A percentile compares a stretch with the other conserved stretches of the same genome.
phyloP scores from a whole-genome alignment of 2,113 vertebrate genomes.

The human (Homo sapiens) region DNA sequence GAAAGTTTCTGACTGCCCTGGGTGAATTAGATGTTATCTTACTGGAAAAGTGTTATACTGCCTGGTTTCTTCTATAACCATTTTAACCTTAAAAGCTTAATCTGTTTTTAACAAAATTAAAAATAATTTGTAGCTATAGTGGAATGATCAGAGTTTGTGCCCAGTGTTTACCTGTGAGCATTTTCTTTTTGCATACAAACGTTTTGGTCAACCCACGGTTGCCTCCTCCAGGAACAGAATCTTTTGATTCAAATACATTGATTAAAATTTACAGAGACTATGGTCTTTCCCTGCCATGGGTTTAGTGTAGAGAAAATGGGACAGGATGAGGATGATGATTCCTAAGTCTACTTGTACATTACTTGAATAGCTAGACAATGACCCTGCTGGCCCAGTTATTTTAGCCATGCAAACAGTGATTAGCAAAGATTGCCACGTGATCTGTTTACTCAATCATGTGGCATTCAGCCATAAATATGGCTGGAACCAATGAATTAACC shows the following conservation, averaged over 20 bases:
- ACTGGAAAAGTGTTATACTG: neutral
- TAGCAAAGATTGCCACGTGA: neutral
- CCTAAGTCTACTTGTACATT: neutral
- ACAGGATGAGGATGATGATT: neutral
- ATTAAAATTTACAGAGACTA: neutral
- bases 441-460: neutral
- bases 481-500: constrained; percentile 4
- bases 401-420: neutral
- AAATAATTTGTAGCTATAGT: neutral
- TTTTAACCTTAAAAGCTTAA: neutral
- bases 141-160: neutral
- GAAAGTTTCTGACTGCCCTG: neutral
- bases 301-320: neutral
- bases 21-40: neutral
- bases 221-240: neutral
- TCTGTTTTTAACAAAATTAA: neutral
- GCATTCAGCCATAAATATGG: neutral
- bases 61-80: neutral
- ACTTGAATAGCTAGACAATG: neutral
- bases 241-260: neutral
- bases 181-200: neutral
- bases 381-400: neutral
- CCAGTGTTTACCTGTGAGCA: neutral
- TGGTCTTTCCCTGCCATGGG: neutral
- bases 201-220: neutral